phyloP scores from a whole-genome alignment of 2,888 invertebrate species.

The Dolomedes plantarius region DNA sequence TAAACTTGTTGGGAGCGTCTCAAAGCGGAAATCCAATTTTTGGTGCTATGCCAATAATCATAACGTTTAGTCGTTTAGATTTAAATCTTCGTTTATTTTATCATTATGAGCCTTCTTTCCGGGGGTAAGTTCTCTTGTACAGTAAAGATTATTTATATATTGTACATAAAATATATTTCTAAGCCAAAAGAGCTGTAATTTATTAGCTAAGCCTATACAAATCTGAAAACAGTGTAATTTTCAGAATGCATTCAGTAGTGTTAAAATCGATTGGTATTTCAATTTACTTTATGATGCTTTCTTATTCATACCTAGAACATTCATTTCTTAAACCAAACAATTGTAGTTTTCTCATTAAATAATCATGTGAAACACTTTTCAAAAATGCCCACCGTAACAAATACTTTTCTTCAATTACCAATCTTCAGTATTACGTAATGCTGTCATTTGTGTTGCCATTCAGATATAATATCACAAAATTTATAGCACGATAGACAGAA shows the following conservation, averaged over 20 bases:
- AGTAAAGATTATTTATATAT: constrained; percentile 65
- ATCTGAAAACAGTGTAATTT: constrained; percentile 19
- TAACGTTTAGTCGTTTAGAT: constrained; percentile 48
- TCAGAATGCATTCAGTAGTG: constrained; percentile 39
- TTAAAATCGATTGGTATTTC: not conserved
- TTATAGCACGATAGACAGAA: too few species aligned
- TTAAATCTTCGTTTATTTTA: constrained; percentile 43
- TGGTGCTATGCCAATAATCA: constrained; percentile 70
- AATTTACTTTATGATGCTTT: too few species aligned
- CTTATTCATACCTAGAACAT: too few species aligned
- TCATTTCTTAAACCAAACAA: too few species aligned
- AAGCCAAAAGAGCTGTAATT: constrained; percentile 40
- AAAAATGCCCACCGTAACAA: too few species aligned
- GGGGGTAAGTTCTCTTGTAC: constrained; percentile 33
- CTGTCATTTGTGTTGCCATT: too few species aligned
- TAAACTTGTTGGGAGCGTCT: constrained; percentile 21
- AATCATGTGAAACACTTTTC: too few species aligned
- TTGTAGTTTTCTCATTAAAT: too few species aligned
- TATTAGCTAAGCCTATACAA: constrained; percentile 52
- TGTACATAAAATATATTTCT: constrained; percentile 66
- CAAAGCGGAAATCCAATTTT: constrained; percentile 43
- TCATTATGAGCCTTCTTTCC: constrained; percentile 44
- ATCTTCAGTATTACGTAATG: too few species aligned
- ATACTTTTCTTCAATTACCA: too few species aligned
- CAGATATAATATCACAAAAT: too few species aligned